These are phyloP conservation scores for Anabacerthia variegaticeps DNA, from an alignment of 2,797 vertebrate genomes.

Conservation along the genomic window DNA sequence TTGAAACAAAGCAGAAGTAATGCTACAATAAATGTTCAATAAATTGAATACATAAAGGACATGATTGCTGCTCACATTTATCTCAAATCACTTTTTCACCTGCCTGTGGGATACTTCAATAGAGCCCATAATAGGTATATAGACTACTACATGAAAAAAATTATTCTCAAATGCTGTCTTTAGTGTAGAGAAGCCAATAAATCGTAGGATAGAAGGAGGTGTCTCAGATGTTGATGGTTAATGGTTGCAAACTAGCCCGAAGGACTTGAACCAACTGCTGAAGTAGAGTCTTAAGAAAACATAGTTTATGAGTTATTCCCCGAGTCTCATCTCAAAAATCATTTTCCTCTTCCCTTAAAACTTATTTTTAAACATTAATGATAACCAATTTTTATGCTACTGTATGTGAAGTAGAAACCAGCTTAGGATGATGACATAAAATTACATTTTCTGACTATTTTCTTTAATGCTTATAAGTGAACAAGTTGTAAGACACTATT, in stretches of 20 bases:
- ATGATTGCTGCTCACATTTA: background rate
- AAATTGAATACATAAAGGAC: background rate
- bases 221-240: background rate
- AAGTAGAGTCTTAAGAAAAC: background rate
- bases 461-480: background rate
- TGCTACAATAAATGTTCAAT: background rate
- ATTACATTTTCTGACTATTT: background rate
- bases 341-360: background rate
- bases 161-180: background rate
- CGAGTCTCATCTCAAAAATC: background rate
- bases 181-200: background rate
- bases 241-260: background rate
- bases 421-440: background rate
- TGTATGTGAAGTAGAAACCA: background rate
- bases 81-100: background rate
- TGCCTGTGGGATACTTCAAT: background rate
- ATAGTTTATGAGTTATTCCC: background rate
- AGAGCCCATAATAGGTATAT: background rate
- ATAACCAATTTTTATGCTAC: background rate
- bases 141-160: background rate
- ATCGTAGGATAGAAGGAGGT: background rate
- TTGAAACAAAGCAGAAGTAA: background rate
- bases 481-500: background rate
- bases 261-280: background rate
- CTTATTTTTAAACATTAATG: background rate